Percentiles rank a stretch among this genome's conserved stretches.
These are phyloP conservation scores for Pristionchus japonicus DNA, from an alignment of 2,888 invertebrate genomes.

Conservation along the genomic window DNA sequence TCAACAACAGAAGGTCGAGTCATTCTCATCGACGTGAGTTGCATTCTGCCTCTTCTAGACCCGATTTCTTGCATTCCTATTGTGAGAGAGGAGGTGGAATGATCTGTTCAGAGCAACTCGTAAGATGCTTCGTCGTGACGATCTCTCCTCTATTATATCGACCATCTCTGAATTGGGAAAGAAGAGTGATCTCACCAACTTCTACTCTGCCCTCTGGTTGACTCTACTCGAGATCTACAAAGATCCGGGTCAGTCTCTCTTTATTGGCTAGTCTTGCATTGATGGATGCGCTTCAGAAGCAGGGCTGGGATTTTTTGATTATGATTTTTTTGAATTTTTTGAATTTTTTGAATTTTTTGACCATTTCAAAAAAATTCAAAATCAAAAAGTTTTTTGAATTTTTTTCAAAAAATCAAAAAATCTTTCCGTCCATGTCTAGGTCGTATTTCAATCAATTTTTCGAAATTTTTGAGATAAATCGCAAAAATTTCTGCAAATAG, in stretches of 20 bases:
- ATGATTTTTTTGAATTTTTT: too few species aligned
- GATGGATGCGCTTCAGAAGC: too few species aligned
- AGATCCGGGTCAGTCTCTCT: conserved; percentile 1
- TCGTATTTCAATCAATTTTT: too few species aligned
- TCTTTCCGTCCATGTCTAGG: too few species aligned
- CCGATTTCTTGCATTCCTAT: neutral
- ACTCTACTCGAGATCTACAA: conserved; percentile 54
- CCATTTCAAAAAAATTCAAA: too few species aligned
- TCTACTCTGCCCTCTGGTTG: conserved; percentile 60
- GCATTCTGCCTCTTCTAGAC: conserved; percentile 39
- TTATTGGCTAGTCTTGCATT: neutral
- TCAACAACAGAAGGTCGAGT: conserved; percentile 65
- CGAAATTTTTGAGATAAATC: too few species aligned
- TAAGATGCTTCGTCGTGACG: conserved; percentile 55
- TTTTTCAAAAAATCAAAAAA: too few species aligned
- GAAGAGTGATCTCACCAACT: conserved; percentile 56
- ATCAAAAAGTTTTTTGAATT: too few species aligned
- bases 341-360: too few species aligned
- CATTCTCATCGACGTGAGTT: conserved; percentile 62
- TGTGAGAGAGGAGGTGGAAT: too few species aligned
- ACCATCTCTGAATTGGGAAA: conserved; percentile 47
- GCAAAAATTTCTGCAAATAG: too few species aligned
- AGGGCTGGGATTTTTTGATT: too few species aligned
- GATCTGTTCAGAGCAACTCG: conserved; percentile 9
- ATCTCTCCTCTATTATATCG: conserved; percentile 49